These are phyloP conservation scores for Diogma glabrata DNA, from an alignment of 2,888 invertebrate genomes.

Conservation along the genomic window DNA sequence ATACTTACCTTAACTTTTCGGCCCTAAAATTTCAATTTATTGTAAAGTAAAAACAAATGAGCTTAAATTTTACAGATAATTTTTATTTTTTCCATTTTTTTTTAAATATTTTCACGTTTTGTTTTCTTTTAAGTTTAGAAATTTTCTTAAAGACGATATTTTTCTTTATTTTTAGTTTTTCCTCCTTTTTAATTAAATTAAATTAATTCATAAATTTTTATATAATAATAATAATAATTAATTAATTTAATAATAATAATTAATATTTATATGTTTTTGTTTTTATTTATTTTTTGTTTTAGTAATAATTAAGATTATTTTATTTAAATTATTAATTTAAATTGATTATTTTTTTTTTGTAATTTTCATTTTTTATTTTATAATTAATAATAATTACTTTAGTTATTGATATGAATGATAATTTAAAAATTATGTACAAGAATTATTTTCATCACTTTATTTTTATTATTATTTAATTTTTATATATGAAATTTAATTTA, in stretches of 20 bases:
- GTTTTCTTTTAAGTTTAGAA: slow-evolving; percentile 39
- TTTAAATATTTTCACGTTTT: slow-evolving; percentile 38
- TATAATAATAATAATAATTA: slow-evolving; percentile 8
- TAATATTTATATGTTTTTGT: not conserved
- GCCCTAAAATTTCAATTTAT: no score
- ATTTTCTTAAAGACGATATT: slow-evolving; percentile 60
- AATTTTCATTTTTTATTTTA: not conserved
- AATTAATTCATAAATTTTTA: slow-evolving; percentile 6
- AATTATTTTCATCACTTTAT: not conserved
- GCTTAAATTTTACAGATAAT: slow-evolving; percentile 41
- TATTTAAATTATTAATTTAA: not conserved
- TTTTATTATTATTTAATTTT: no score
- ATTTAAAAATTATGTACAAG: slow-evolving; percentile 3
- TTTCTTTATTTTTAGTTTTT: not conserved
- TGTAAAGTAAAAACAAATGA: no score
- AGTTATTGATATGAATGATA: not conserved
- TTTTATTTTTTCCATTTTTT: slow-evolving; percentile 43
- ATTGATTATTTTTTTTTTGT: slow-evolving; percentile 2
- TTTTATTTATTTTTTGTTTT: slow-evolving; percentile 2
- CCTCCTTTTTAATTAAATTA: slow-evolving; percentile 4
- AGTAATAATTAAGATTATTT: slow-evolving; percentile 3
- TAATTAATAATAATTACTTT: slow-evolving; percentile 4
- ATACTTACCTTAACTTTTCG: no score
- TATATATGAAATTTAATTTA: no score
- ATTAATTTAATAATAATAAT: slow-evolving; percentile 7